Evolutionary conservation across 1,140 invertebrate species (phyloP), one percentile per base, ranked within the genome.

Genomic region (Mycetomoellerius zeteki): DNA sequence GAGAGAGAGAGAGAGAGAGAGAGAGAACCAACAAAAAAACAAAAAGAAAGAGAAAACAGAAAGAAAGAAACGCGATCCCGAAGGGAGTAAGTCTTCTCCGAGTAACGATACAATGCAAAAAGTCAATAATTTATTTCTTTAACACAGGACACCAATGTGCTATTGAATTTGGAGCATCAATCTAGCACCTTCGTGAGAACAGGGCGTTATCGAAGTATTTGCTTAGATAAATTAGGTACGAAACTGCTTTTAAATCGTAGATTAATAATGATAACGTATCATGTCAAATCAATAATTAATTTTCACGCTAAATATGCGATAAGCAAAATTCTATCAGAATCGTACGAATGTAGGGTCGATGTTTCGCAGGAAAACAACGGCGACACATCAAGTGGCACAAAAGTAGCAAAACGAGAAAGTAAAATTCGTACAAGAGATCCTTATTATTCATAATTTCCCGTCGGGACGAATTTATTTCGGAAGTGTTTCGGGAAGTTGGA

Each of bases 41-140:
- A n/a, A n/a, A n/a, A n/a, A n/a, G n/a, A 72, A 27, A 6, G 7
- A 33, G 6, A 76, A 14, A 37, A 24, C 2, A 24, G 33, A 52
- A 73, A 69, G 50, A 60, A 78, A 24, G 73, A 43, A 33, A 65
- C 24, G n/a, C 67, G 69, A 75, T 47, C 37, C 37, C 30, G 14
- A 73, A 84, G 58, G 47, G 88, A 56, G 3, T 64, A 86, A 69
- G 84, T 89, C 52, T 58, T 21, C 64, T 43, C 69, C 58, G 47
- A 86, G 67, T 62, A 50, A 71, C 58, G 64, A 86, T 69, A 86
- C 69, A 56, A 76, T 64, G 16, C 43, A 60, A 19, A 30, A 2
- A 82, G 88, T 89, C 89, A 86, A 89, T 90, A 73, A 89, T 58
- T 47, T 37, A 67, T 81, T 37, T 37, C 60, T 16, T 33, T 58